A percentile compares a stretch with the other conserved stretches of the same genome.
These are phyloP conservation scores for Circaetus gallicus DNA, from an alignment of 2,113 vertebrate species.

Conservation along the genomic window DNA sequence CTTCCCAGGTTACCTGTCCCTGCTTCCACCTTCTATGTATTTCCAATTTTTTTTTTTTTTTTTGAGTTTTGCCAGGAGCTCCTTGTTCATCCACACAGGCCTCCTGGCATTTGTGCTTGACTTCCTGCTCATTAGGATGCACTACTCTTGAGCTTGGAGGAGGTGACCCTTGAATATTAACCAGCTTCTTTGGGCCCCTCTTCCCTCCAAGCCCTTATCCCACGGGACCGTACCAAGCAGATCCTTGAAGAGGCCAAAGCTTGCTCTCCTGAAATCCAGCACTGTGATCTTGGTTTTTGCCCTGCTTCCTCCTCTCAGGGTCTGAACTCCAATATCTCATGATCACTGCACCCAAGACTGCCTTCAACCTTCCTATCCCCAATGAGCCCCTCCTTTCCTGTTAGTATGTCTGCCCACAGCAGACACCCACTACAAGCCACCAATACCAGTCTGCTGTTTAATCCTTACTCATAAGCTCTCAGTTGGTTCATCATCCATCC, in stretches of 20 bases:
- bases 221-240: background rate
- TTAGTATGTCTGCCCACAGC: background rate
- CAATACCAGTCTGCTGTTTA: background rate
- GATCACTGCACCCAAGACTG: background rate
- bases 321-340: background rate
- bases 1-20: background rate
- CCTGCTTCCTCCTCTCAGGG: background rate
- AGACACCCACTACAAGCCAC: background rate
- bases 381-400: background rate
- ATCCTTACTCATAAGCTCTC: background rate
- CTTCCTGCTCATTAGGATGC: background rate
- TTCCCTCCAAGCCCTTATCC: background rate
- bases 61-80: background rate
- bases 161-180: background rate
- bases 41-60: no score
- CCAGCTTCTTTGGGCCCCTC: background rate
- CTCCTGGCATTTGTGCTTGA: background rate
- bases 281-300: background rate
- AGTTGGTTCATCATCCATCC: background rate
- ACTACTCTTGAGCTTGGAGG: background rate
- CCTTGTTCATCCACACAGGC: background rate
- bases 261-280: background rate
- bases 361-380: background rate
- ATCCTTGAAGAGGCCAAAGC: background rate
- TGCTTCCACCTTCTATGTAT: background rate